Conservation (phyloP, 1,140 invertebrate species). For the Aradophagus sp. region DNA sequence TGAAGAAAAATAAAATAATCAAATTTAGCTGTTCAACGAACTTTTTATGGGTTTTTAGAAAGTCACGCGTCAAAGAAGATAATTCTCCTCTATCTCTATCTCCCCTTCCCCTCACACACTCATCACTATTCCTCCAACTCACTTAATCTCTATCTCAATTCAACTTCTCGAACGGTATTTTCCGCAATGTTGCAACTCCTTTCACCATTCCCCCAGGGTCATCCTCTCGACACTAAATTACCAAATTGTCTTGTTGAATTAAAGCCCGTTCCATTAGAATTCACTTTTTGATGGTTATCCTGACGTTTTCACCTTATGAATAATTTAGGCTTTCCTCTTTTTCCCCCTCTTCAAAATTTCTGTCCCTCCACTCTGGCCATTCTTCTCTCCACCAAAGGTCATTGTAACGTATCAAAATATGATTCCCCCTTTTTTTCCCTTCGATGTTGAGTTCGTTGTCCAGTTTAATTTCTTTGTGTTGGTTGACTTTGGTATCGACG, state of each 20-base stretch:
- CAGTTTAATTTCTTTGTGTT: conserved; percentile 39
- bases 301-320: conserved; percentile 40
- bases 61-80: conserved; percentile 30
- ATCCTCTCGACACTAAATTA: conserved; percentile 4
- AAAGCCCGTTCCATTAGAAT: conserved; percentile 14
- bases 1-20: too few species aligned
- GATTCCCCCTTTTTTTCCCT: not conserved
- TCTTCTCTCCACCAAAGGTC: not conserved
- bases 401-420: not conserved
- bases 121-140: too few species aligned
- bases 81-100: not conserved
- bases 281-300: conserved; percentile 9
- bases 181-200: conserved; percentile 18
- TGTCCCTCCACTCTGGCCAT: not conserved
- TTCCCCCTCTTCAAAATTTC: conserved; percentile 16
- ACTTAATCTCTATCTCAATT: not conserved
- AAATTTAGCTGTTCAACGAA: conserved; percentile 13
- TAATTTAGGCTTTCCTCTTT: conserved; percentile 28
- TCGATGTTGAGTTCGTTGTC: conserved; percentile 49
- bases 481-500: conserved; percentile 38
- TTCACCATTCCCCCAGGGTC: conserved; percentile 11
- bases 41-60: conserved; percentile 38
- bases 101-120: conserved; percentile 1
- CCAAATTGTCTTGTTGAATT: not conserved
- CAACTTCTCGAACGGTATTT: conserved; percentile 21